Base-by-base conservation (phyloP, 1,140 invertebrate genomes). In the Pseudomyrmex concolor region DNA sequence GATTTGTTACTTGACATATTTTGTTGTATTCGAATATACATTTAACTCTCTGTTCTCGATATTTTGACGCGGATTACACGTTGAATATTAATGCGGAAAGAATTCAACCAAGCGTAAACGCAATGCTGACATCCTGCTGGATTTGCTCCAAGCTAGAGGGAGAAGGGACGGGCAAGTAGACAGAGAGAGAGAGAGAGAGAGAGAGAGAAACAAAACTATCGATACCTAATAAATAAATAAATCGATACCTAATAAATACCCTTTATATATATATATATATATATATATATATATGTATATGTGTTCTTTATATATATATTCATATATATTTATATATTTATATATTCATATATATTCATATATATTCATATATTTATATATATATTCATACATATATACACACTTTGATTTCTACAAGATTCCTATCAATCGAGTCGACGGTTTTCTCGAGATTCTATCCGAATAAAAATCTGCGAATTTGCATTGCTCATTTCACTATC, bases 361-460 rank as follows among this genome's bases (percentile, higher is more conserved):
- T 25, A 25, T 3, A 34, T 5, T n/a, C n/a, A 4, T 34, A 5
- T 22, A 1, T 22, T 0, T 1, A 25, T 25, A 25, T 3, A 25
- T 3, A 25, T 3, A 25, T n/a, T n/a, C 2, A 25, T 3, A 34
- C 0, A 0, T 34, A 34, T 34, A 34, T 0, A 7, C 34, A 34
- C 34, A 78, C 55, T 19, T 51, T 76, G 22, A 64, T 17, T 15
- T 59, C 72, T 54, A 87, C 81, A 70, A 77, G 80, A 43, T 70
- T 78, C 72, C 57, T 87, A 87, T 87, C 70, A 85, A 87, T 87
- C 85, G 77, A 60, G 50, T 22, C 57, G 63, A 71, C 83, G 86
- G 67, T 87, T 77, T 87, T 87, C 74, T 8, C 84, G 76, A 87
- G 86, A 84, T 87, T 84, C 70, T 59, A 63, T 87, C 59, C 62